phyloP scores from a whole-genome alignment of 2,888 invertebrate genomes.

The Metallyticus violacea region DNA sequence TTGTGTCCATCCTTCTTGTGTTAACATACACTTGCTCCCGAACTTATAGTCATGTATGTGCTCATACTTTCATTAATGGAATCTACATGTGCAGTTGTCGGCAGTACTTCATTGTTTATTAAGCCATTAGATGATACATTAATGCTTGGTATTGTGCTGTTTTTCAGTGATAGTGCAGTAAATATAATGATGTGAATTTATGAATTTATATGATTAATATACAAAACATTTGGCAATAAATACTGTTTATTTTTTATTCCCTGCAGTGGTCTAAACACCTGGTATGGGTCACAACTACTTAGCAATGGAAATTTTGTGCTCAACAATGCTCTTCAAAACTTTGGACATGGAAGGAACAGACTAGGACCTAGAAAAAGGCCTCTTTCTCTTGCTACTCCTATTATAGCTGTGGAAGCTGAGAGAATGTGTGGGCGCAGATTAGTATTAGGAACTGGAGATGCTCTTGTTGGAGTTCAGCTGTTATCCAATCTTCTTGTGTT shows the following conservation, averaged over 20 bases:
- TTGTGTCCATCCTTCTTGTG: no score
- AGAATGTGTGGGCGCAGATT: conserved; percentile 53
- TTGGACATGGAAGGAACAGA: conserved; percentile 26
- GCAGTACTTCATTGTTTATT: no score
- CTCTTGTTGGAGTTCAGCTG: conserved; percentile 51
- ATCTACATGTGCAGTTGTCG: no score
- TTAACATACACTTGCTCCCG: no score
- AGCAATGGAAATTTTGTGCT: conserved; percentile 54
- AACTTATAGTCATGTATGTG: no score
- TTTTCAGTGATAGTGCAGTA: no score
- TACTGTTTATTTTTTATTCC: conserved; percentile 28
- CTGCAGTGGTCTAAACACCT: conserved; percentile 54
- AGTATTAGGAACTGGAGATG: conserved; percentile 53
- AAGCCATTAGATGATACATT: no score
- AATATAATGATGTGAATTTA: no score
- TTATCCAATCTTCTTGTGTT: conserved; percentile 49
- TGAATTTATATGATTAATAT: no score
- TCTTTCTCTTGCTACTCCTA: conserved; percentile 39
- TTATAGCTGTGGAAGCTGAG: conserved; percentile 38
- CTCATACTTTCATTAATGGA: no score
- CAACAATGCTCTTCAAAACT: conserved; percentile 45
- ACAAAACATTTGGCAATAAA: no score
- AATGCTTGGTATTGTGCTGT: no score
- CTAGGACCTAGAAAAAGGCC: conserved; percentile 34
- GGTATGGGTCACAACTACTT: conserved; percentile 53